Evolutionary conservation across 1,140 invertebrate species (phyloP), one percentile per base, ranked within the genome.

Genomic region (Drosophila prosaltans): DNA sequence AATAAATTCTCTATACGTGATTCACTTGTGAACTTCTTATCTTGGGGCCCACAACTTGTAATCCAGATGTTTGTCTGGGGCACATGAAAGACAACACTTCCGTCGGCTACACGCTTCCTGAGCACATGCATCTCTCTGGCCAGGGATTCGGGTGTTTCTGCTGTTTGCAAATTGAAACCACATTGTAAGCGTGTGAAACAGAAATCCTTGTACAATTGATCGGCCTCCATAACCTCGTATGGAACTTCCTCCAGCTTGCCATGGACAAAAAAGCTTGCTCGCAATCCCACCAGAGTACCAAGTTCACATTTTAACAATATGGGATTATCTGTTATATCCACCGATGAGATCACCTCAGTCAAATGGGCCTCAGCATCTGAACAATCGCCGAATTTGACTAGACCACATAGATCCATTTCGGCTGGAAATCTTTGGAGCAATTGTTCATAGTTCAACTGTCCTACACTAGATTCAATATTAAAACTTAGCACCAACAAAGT

Each of bases 321-420:
- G 32, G 95, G 96, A 93, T 96, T 96, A 86, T 96, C 95, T 58
- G 95, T 96, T 65, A 96, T 95, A 91, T 96, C 95, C 74, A 96
- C 94, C 88, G 95, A 94, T 93, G 95, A 94, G 61, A 95, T 93
- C 69, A 95, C 94, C 84, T 95, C 94, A 73, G 93, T 94, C 59
- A 95, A 91, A 75, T 94, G 93, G 5, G 91, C 92, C 48, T 94
- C 93, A 30, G 93, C 92, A 66, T 92, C 91, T 48, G 94, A 91
- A 45, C 92, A 92, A 73, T 95, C 93, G 6, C 93, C 94, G 70
- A 95, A 94, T 69, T 94, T 95, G 30, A 96, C 94, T 65, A 95
- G 93, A 40, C 96, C 96, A 90, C 95, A 96, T 28, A 96, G 92
- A 93, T 96, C 95, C 69, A 96, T 92, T 92, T 96, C 95, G 4